These are phyloP conservation scores for Cyprinodon variegatus DNA, from an alignment of 2,113 vertebrate genomes.

Conservation along the genomic window DNA sequence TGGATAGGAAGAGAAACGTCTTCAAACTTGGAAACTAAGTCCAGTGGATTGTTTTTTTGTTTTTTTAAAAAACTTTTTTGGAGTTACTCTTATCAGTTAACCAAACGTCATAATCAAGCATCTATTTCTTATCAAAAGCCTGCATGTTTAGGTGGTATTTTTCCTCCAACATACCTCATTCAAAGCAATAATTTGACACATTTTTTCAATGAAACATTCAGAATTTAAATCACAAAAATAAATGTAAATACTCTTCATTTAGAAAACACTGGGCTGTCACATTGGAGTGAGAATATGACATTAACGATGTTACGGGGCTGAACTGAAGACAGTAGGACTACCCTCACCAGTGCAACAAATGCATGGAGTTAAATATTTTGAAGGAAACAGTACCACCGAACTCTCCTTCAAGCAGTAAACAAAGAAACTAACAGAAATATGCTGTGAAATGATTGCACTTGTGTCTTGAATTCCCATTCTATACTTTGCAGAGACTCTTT, in stretches of 20 bases:
- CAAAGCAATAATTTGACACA: too few species aligned
- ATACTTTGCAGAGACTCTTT: neutral
- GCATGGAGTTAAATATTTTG: neutral
- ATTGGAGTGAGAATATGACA: too few species aligned
- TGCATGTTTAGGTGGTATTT: too few species aligned
- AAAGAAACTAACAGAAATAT: neutral
- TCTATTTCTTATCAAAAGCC: neutral
- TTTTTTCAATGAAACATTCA: too few species aligned
- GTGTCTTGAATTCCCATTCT: neutral
- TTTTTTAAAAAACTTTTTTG: too few species aligned
- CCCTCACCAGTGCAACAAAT: neutral
- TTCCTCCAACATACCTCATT: too few species aligned
- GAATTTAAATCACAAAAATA: too few species aligned
- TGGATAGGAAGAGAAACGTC: too few species aligned
- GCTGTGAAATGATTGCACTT: neutral
- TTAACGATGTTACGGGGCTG: neutral
- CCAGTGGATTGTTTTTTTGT: too few species aligned
- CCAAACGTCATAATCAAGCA: neutral
- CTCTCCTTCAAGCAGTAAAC: neutral
- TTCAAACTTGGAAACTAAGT: too few species aligned
- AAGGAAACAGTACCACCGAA: neutral
- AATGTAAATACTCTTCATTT: too few species aligned
- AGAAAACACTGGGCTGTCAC: too few species aligned
- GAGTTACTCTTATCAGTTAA: neutral
- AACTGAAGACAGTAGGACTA: neutral